A percentile compares a stretch with the other conserved stretches of the same genome.
phyloP scores from a whole-genome alignment of 2,888 invertebrate genomes.

The Ellobium chinense region DNA sequence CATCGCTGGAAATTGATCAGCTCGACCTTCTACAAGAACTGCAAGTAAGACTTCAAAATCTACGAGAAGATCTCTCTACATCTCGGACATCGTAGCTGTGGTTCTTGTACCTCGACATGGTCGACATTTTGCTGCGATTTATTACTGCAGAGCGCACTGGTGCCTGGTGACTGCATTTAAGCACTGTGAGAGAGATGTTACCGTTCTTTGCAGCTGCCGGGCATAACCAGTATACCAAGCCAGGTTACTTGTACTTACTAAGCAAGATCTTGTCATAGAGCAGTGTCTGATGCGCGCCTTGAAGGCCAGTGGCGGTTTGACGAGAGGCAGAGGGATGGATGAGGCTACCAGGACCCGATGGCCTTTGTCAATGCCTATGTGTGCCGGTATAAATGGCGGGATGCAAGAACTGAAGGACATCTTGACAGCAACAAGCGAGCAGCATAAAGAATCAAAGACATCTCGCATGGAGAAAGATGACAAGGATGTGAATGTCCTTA shows the following conservation, averaged over 20 bases:
- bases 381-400: constrained; percentile 22
- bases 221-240: background rate
- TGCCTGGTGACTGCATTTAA: background rate
- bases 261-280: constrained; percentile 26
- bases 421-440: constrained; percentile 7
- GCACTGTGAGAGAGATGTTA: background rate
- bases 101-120: too few relatives aligned
- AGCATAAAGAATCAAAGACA: background rate
- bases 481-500: constrained; percentile 38
- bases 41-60: too few relatives aligned
- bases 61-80: too few relatives aligned
- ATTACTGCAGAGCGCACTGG: background rate
- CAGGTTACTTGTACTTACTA: background rate
- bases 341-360: constrained; percentile 14
- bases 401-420: constrained; percentile 23
- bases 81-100: too few relatives aligned
- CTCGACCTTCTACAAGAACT: too few relatives aligned
- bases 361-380: constrained; percentile 34
- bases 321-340: constrained; percentile 7
- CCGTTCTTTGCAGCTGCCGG: background rate
- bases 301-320: constrained; percentile 39
- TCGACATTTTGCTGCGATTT: too few relatives aligned
- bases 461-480: constrained; percentile 10
- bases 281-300: constrained; percentile 50
- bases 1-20: too few relatives aligned